phyloP scores from a whole-genome alignment of 2,797 vertebrate species.

The Myotis findleyi region DNA sequence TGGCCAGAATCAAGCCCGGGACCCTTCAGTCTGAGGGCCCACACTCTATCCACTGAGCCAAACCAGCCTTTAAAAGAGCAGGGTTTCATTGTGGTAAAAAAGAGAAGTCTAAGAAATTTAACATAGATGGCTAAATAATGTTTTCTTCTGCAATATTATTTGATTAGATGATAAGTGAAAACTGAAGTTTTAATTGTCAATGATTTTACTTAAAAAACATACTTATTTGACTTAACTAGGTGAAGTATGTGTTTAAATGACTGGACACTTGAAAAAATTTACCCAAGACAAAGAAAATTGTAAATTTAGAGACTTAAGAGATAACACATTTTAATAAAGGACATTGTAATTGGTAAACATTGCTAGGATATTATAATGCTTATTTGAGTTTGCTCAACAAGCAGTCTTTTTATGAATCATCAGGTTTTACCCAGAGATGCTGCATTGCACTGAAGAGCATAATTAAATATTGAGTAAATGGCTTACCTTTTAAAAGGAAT shows the following conservation, averaged over 20 bases:
- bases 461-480: conserved; percentile 9
- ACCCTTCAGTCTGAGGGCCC: too few relatives aligned
- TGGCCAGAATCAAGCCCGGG: too few relatives aligned
- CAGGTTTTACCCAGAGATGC: not conserved
- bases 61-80: conserved; percentile 9
- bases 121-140: not conserved
- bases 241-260: conserved; percentile 8
- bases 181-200: conserved; percentile 46
- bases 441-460: not conserved
- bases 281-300: not conserved
- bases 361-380: not conserved
- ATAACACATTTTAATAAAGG: conserved; percentile 21
- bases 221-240: conserved; percentile 3
- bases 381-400: not conserved
- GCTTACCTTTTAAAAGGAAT: conserved; percentile 32
- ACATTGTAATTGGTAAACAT: not conserved
- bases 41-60: too few relatives aligned
- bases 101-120: conserved; percentile 21
- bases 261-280: conserved; percentile 18
- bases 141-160: conserved; percentile 44
- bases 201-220: not conserved
- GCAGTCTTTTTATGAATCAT: not conserved
- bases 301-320: conserved; percentile 5
- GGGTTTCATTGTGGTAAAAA: not conserved
- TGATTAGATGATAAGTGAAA: not conserved